Evolutionary conservation across 2,888 invertebrate genomes (phyloP), one percentile per base, ranked within the genome.

Genomic region (Stratiomys singularior): DNA sequence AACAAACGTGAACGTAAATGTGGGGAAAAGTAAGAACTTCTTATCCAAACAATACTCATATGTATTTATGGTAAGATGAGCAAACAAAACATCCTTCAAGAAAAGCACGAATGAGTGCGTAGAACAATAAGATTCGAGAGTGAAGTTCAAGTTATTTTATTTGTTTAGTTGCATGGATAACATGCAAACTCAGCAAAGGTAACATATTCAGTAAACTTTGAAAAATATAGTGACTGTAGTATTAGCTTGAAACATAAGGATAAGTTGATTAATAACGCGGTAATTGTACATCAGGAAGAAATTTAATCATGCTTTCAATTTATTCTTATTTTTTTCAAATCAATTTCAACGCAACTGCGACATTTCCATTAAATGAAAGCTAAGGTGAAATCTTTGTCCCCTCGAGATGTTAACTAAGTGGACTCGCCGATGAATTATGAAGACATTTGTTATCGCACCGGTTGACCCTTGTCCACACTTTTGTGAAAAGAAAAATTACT

Each of bases 381-480:
- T 44, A 44, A 52, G 3, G 15, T 52, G 4, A 13, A 18, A 9
- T 18, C 52, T 52, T 18, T 4, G n/a, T 9, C 15, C 15, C 15
- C 18, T 4, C 4, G 15, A 52, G 15, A 52, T n/a, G 52, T 18
- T 13, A 52, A 52, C 52, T 13, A 52, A 52, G 52, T 13, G 52
- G 15, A 18, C 18, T 15, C 4, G 15, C 7, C 56, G 25, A 18
- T 72, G 56, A 72, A 56, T 56, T 72, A 72, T 72, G 18, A 27
- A 72, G 72, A 72, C 72, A 72, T 72, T 72, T 72, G 52, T 72
- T 56, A 72, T 25, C 27, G 56, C 72, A 72, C 72, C 52, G 56
- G 56, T 60, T 71, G 71, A 52, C 71, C 52, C 47, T 27, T 56
- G 72, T 56, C 56, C 72, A 56, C 27, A 72, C 28, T 72, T 71